Evolutionary conservation across 2,113 vertebrate species (phyloP), one percentile per base, ranked within the genome.

Genomic region (Engystomops pustulosus): DNA sequence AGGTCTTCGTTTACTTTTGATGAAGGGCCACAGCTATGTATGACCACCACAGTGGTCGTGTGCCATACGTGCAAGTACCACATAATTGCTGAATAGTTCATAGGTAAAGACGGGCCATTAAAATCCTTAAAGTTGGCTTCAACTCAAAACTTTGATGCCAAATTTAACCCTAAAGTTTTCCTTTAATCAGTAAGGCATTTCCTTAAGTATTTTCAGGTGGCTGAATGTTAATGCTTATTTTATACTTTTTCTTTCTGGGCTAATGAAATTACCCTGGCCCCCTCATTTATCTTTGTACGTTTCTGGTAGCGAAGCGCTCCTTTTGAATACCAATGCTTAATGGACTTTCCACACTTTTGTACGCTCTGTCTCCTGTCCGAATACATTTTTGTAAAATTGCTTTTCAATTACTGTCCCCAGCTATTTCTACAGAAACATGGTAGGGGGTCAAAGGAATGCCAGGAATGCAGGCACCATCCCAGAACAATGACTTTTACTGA

Each of bases 401-500:
- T 69, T 84, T 84, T 84, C 60, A 38, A 65, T 67, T 77, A 77
- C 67, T 77, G 82, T 68, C 82, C 49, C 65, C 58, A 18, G 65
- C 23, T 77, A 77, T 77, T 78, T 68, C 58, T 77, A 69, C 27
- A 84, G 72, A 34, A 84, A 60, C 45, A 34, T 84, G 58, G 72
- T 68, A 67, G 45, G 45, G 72, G 82, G 41, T 84, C 72, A 77
- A 0, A 49, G 47, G 60, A 84, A 84, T 84, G 82, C 49, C 14
- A 25, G 72, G 82, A 84, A 84, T 84, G 82, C 45, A 45, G 53
- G 81, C 41, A 2, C 81, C 67, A 38, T 47, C 72, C 74, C 72
- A 77, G 82, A 84, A 84, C 82, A 84, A 84, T 84, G 82, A 67
- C 72, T 68, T 77, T 78, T 60, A 84, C 82, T 84, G 82, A 84